Percentiles rank a stretch among this genome's conserved stretches.
Conservation (phyloP, 2,888 invertebrate genomes). For the Leptinotarsa juncta region DNA sequence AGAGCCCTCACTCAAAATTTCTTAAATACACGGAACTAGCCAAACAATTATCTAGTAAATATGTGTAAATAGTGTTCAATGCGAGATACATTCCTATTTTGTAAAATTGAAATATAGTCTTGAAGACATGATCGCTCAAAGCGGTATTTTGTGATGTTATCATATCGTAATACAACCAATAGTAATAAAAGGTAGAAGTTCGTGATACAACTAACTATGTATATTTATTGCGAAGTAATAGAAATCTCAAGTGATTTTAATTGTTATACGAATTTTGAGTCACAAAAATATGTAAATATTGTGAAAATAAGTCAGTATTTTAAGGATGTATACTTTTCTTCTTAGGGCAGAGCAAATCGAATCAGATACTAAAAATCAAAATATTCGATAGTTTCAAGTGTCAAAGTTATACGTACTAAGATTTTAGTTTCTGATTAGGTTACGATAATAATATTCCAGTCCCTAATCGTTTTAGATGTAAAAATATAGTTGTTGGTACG, state of each 20-base stretch:
- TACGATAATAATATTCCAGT: slow-evolving; percentile 36
- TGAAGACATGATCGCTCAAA: slow-evolving; percentile 57
- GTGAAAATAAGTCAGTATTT: slow-evolving; percentile 64
- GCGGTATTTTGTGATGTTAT: slow-evolving; percentile 79
- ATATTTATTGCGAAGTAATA: slow-evolving; percentile 59
- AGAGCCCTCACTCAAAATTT: slow-evolving; percentile 96
- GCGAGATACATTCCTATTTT: slow-evolving; percentile 55
- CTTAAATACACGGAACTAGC: slow-evolving; percentile 98
- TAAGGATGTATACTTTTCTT: slow-evolving; percentile 60
- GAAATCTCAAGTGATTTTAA: slow-evolving; percentile 64
- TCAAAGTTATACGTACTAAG: slow-evolving; percentile 46
- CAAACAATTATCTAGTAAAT: slow-evolving; percentile 97
- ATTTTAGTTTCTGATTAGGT: slow-evolving; percentile 45
- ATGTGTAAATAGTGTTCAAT: slow-evolving; percentile 75
- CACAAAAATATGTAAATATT: slow-evolving; percentile 62
- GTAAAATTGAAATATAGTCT: slow-evolving; percentile 56
- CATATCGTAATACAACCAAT: slow-evolving; percentile 73
- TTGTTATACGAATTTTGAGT: slow-evolving; percentile 66
- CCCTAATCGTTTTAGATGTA: slow-evolving; percentile 52
- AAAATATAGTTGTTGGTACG: slow-evolving; percentile 57
- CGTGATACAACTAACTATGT: slow-evolving; percentile 52
- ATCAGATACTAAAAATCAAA: slow-evolving; percentile 45
- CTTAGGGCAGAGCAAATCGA: slow-evolving; percentile 40
- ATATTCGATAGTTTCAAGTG: slow-evolving; percentile 40
- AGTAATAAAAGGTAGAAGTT: slow-evolving; percentile 55